These are phyloP conservation scores for Bubo scandiacus DNA, from an alignment of 2,113 vertebrate species.

Conservation along the genomic window DNA sequence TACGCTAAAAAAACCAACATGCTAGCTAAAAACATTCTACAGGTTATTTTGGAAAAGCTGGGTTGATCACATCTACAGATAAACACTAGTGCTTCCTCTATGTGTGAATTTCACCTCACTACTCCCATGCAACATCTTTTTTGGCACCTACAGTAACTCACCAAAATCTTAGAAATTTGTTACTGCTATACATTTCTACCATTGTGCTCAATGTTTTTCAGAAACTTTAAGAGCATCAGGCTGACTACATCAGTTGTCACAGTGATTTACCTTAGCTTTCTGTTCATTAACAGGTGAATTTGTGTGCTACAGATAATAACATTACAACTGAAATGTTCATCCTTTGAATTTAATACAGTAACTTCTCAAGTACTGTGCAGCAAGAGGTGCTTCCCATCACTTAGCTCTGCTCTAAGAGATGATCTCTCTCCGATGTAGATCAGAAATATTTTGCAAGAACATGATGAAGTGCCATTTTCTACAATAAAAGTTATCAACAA, in stretches of 20 bases:
- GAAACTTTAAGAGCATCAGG: background rate
- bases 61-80: background rate
- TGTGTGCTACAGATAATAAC: background rate
- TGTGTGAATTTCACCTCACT: background rate
- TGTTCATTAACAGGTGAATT: background rate
- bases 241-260: background rate
- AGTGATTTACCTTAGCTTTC: background rate
- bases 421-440: background rate
- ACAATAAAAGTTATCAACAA: background rate
- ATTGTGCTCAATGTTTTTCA: background rate
- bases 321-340: background rate
- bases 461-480: background rate
- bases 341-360: background rate
- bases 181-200: background rate
- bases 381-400: background rate
- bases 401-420: fast-evolving
- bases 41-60: background rate
- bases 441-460: background rate
- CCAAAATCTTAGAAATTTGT: background rate
- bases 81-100: background rate
- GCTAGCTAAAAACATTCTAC: background rate
- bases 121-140: background rate
- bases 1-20: background rate
- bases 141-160: background rate
- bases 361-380: background rate